A percentile compares a stretch with the other conserved stretches of the same genome.
These are phyloP conservation scores for Oryzias sinensis DNA, from an alignment of 2,797 vertebrate species.

Conservation along the genomic window DNA sequence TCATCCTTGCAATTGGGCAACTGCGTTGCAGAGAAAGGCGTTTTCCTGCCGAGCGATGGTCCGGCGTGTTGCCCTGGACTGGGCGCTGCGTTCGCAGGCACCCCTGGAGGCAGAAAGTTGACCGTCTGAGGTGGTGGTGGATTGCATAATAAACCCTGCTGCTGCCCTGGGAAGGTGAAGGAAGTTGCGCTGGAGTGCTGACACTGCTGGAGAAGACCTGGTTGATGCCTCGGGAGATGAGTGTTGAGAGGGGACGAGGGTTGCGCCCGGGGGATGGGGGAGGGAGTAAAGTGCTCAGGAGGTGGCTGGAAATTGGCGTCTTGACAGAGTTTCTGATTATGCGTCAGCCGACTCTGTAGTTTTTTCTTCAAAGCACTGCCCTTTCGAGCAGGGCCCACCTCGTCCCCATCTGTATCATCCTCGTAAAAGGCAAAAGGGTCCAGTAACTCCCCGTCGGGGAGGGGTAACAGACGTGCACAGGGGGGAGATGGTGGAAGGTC, in stretches of 20 bases:
- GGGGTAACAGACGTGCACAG: constrained; percentile 86
- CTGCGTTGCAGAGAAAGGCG: constrained; percentile 71
- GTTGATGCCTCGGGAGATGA: constrained; percentile 73
- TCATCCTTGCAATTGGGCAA: constrained; percentile 76
- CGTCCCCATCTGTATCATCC: constrained; percentile 83
- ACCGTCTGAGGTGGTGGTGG: constrained; percentile 92
- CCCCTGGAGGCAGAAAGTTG: constrained; percentile 91
- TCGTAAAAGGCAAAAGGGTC: constrained; percentile 98
- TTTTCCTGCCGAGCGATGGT: constrained; percentile 86
- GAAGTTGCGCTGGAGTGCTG: constrained; percentile 81
- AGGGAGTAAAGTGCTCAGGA: constrained; percentile 95
- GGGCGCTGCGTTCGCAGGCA: constrained; percentile 82
- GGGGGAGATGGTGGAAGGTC: constrained; percentile 93
- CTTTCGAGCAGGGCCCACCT: constrained; percentile 85
- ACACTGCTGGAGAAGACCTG: constrained; percentile 73
- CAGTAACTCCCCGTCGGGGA: constrained; percentile 88
- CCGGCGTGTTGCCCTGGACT: constrained; percentile 84
- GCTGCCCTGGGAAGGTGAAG: constrained; percentile 76
- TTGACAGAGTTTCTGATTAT: constrained; percentile 88
- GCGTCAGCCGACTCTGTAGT: constrained; percentile 89
- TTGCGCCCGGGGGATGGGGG: constrained; percentile 79
- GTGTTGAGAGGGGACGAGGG: constrained; percentile 76
- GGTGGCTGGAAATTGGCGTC: constrained; percentile 83
- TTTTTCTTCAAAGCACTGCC: constrained; percentile 89
- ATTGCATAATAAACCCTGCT: constrained; percentile 94